These are phyloP conservation scores for Drosophila formosana DNA, from an alignment of 2,888 invertebrate genomes.

Conservation along the genomic window DNA sequence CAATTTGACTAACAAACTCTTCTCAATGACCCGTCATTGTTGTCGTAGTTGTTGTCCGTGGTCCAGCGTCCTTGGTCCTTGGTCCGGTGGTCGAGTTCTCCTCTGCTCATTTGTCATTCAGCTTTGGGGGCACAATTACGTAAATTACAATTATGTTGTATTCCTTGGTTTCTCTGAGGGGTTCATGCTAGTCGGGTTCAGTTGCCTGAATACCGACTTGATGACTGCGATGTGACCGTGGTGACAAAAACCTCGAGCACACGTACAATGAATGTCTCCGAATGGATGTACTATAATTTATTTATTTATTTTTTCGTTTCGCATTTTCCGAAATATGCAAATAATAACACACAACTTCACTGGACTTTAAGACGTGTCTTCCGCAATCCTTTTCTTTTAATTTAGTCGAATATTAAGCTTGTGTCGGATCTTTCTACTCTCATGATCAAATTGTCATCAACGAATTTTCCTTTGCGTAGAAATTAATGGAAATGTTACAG, in stretches of 20 bases:
- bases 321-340: slow-evolving; percentile 2
- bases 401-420: background rate
- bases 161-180: slow-evolving; percentile 52
- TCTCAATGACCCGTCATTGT: slow-evolving; percentile 46
- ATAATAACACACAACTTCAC: background rate
- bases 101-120: slow-evolving; percentile 66
- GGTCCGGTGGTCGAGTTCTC: slow-evolving; percentile 46
- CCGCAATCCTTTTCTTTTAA: background rate
- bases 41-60: slow-evolving; percentile 1
- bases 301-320: background rate
- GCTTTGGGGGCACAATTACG: slow-evolving; percentile 70
- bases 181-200: slow-evolving; percentile 29
- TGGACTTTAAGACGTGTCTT: background rate
- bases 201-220: slow-evolving; percentile 32
- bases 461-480: background rate
- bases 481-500: slow-evolving; percentile 1
- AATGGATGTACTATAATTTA: slow-evolving; percentile 21
- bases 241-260: slow-evolving; percentile 33
- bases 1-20: slow-evolving; percentile 53
- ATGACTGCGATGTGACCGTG: slow-evolving; percentile 59
- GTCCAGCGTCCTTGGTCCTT: background rate
- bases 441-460: background rate
- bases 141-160: slow-evolving; percentile 72
- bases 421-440: background rate
- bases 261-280: slow-evolving; percentile 17